Percentiles rank a stretch among this genome's conserved stretches.
phyloP scores from a whole-genome alignment of 37 sponge, comb jelly and placozoan genomes.

The Mnemiopsis leidyi region DNA sequence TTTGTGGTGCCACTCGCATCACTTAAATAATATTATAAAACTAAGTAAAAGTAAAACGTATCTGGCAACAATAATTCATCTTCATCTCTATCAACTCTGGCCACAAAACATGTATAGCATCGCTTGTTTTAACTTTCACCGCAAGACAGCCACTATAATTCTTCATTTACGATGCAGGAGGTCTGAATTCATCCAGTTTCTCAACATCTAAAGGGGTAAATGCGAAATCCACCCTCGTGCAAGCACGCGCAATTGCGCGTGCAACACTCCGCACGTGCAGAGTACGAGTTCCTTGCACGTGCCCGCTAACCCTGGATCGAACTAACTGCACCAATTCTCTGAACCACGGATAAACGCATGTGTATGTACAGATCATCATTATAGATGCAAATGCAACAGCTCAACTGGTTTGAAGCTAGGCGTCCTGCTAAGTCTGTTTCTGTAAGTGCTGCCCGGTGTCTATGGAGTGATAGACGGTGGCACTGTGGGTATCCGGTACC shows the following conservation, averaged over 20 bases:
- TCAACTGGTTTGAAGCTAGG: neutral
- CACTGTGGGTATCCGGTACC: neutral
- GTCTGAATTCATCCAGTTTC: neutral
- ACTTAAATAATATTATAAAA: neutral
- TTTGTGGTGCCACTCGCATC: neutral
- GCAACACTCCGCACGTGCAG: neutral
- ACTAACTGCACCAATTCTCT: neutral
- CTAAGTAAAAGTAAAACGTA: neutral
- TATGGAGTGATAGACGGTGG: conserved; percentile 5
- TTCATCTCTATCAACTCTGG: neutral
- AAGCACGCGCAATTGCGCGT: neutral
- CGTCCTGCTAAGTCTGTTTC: conserved; percentile 18
- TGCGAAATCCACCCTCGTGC: neutral
- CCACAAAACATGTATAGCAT: neutral
- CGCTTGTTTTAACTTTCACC: neutral
- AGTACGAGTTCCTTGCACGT: neutral
- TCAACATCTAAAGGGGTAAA: neutral
- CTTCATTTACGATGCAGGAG: neutral
- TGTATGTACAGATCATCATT: neutral
- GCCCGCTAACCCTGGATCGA: neutral
- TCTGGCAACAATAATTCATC: neutral
- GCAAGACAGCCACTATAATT: neutral
- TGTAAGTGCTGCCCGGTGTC: conserved; percentile 24
- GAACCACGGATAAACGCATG: neutral
- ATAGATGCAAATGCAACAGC: neutral